Conservation (phyloP, 2,797 vertebrate genomes). For the Protosalanx chinensis region DNA sequence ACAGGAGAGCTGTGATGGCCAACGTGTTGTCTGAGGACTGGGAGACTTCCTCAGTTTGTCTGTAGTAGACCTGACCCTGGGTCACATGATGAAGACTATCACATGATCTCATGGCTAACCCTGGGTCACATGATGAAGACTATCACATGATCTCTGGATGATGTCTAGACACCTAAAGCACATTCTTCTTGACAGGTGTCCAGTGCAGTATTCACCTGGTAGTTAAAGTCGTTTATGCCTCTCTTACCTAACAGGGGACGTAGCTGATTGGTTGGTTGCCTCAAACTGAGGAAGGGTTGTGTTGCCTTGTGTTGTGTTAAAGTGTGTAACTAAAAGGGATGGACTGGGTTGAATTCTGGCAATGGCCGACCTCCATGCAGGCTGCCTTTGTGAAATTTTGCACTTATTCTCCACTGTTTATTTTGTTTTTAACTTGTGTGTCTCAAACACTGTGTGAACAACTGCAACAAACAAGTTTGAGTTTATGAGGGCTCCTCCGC, state of each 20-base stretch:
- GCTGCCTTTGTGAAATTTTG: slow-evolving; percentile 1
- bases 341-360: not conserved
- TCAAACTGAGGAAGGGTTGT: not conserved
- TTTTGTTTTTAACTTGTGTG: not conserved
- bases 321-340: not conserved
- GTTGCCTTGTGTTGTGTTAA: not conserved
- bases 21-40: slow-evolving; percentile 56
- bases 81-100: not conserved
- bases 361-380: not conserved
- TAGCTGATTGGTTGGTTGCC: not conserved
- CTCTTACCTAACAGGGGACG: not conserved
- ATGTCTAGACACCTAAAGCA: slow-evolving; percentile 1
- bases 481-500: not conserved
- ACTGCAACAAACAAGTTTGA: not conserved
- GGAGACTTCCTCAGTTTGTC: not conserved
- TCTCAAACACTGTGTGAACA: not conserved
- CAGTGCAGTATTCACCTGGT: slow-evolving; percentile 10
- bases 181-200: not conserved
- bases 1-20: slow-evolving; percentile 75
- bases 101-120: not conserved
- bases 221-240: not conserved
- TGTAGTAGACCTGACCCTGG: slow-evolving; percentile 8
- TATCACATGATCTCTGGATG: not conserved
- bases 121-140: not conserved
- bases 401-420: not conserved